Evolutionary conservation across 2,797 vertebrate species (phyloP), one percentile per base, ranked within the genome.

Genomic region (Dermochelys coriacea): DNA sequence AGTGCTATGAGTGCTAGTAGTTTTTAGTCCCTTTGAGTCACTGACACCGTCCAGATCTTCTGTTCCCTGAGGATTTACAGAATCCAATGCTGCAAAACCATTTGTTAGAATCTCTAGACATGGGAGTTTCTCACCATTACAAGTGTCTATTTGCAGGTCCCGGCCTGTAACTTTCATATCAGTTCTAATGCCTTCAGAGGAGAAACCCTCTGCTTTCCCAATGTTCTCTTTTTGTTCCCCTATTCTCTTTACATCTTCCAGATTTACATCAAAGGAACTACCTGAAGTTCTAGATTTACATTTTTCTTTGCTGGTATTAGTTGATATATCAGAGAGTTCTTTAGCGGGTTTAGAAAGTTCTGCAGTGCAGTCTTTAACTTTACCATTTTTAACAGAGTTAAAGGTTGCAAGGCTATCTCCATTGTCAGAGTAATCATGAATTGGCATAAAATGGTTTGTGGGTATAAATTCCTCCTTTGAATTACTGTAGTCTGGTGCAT

Each of bases 91-190:
- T 94, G 97, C 89, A 97, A 98, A 98, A 54, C 99, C 99, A 0
- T 99, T 99, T 87, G 98, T 98, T 94, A 99, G 98, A 97, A 98
- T 98, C 97, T 99, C 98, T n/a, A 97, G 86, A 90, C 97, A 94
- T 12, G 96, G 94, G 75, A 92, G 88, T 88, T 98, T 98, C 59
- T 98, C 98, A 34, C 99, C 99, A 29, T 99, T 99, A 96, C 98
- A 99, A 75, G 97, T 97, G 88, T 97, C 95, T 88, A 92, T 95
- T 92, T 96, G 94, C 88, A 97, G 96, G 88, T 95, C 92, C 81
- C 97, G 97, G 91, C 93, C 97, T 94, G 95, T 92, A 87, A 94
- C 86, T 94, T 93, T 96, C 84, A 68, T 23, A 81, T 96, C 97
- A 89, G 95, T 96, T 96, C 97, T 98, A 95, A 94, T 37, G 1